Evolutionary conservation across 37 sponge, comb jelly and placozoan genomes (phyloP), one percentile per base, ranked within the genome.

Genomic region (Lycopodina hypogea): DNA sequence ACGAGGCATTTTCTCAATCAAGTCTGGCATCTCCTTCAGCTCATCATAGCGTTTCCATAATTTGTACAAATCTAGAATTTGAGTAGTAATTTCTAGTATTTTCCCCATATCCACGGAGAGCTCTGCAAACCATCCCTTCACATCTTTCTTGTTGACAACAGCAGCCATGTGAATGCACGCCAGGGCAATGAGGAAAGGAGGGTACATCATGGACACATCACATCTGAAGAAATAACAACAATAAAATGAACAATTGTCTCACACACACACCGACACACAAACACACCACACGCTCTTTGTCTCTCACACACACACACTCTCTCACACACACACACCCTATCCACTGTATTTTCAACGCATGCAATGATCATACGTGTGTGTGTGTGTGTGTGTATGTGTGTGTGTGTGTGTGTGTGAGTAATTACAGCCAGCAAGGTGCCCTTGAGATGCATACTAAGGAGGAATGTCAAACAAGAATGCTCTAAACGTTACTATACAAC

Each of bases 41-140:
- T 97, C 99, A n/a, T 97, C 96, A 78, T 87, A 97, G 22, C 87
- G 84, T 67, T 93, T 92, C 96, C 93, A 95, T 71, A 97, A 66
- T 55, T 95, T 89, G 74, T 97, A 97, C 51, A 97, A 69, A 18
- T 89, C 93, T 24, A 97, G 75, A 17, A 97, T 86, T 8, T 84
- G 81, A 33, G 85, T 88, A 0, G 99, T 95, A 39, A 97, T 92
- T 56, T 95, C 89, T 9, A 92, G 78, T 17, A 98, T 71, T 84
- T 92, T 87, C 2, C 64, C 72, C 85, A 94, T 87, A 57, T 96
- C 94, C 42, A 96, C 89, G 28, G 92, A 82, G 42, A 96, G 83
- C 63, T 94, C 94, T 17, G 89, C 87, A 69, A 94, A 96, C 94
- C 94, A 95, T 22, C 65, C 76, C 41, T 94, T 87, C n/a, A 90